Evolutionary conservation across 2,888 invertebrate species (phyloP), one percentile per base, ranked within the genome.

Genomic region (Ariolimax columbianus): DNA sequence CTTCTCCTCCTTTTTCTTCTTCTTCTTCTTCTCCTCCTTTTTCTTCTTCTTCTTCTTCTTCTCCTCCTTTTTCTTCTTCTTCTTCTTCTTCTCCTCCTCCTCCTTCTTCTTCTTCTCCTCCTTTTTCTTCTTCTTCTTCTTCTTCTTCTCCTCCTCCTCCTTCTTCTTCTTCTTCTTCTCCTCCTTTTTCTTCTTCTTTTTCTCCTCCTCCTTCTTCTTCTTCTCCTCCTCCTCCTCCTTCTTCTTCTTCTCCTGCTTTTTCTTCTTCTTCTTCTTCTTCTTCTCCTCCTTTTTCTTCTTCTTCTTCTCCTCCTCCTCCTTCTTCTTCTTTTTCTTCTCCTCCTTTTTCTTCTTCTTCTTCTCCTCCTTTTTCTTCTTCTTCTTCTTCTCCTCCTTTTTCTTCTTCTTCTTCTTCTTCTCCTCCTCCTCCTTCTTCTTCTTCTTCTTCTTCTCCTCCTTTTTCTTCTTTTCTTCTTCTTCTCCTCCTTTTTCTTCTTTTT

Each of bases 231-330:
- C 26, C 47, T 26, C 36, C 9, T 33, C 2, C 70, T 36, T 59
- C 36, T 73, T 43, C 73, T 72, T 59, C 55, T 43, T 55, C 59
- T 38, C 72, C 38, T n/a, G n/a, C n/a, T n/a, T n/a, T n/a, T n/a
- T n/a, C n/a, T n/a, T n/a, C n/a, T n/a, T n/a, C n/a, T n/a, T 59
- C 26, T 33, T 33, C 68, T 43, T 43, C 36, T 51, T n/a, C n/a
- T 26, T 26, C 23, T 23, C 23, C 59, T 59, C 19, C 23, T 23
- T n/a, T 26, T n/a, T 14, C 14, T 14, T 47, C 47, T 47, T 19
- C 23, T 6, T 59, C n/a, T n/a, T 19, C n/a, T n/a, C n/a, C 23
- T 26, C 23, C 59, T 6, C 30, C 66, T 30, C 30, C 30, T 30
- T n/a, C 30, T 30, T 59, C 59, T 26, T 23, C n/a, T 26, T 59